phyloP scores from a whole-genome alignment of 1,140 invertebrate genomes.

The Meloidogyne floridensis region DNA sequence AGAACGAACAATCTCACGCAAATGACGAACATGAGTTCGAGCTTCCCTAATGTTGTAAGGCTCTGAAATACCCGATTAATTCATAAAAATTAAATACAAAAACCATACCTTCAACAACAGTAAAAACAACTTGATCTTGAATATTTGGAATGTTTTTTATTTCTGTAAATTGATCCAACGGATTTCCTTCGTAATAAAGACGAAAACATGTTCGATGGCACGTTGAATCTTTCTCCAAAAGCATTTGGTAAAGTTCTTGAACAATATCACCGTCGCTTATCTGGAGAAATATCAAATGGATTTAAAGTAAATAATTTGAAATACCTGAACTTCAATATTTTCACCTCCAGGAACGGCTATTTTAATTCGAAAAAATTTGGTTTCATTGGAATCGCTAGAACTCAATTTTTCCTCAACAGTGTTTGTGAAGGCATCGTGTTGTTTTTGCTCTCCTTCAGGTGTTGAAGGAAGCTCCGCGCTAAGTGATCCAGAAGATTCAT shows the following conservation, averaged over 20 bases:
- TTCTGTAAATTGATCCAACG: constrained; percentile 46
- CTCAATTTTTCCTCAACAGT: background rate
- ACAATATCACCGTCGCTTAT: constrained; percentile 39
- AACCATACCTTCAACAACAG: constrained; percentile 43
- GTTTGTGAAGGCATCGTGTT: constrained; percentile 6
- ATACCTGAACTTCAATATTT: constrained; percentile 38
- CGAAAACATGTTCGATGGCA: constrained; percentile 43
- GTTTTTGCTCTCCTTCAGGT: constrained; percentile 25
- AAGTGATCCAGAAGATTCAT: constrained; percentile 31
- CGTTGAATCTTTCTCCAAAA: constrained; percentile 37
- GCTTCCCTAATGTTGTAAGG: constrained; percentile 42
- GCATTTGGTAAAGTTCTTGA: constrained; percentile 44
- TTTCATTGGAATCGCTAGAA: background rate
- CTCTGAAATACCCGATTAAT: constrained; percentile 29
- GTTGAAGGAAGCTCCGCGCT: constrained; percentile 35
- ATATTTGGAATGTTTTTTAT: constrained; percentile 35
- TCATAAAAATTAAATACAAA: background rate
- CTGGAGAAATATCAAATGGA: constrained; percentile 18
- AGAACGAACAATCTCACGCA: constrained; percentile 39
- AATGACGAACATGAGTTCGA: constrained; percentile 42
- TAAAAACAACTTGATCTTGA: constrained; percentile 35
- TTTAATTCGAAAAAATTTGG: constrained; percentile 24
- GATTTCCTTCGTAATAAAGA: constrained; percentile 39
- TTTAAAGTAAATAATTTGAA: background rate
- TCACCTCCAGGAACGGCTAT: constrained; percentile 34